A percentile compares a stretch with the other conserved stretches of the same genome.
Evolutionary conservation across 2,113 vertebrate genomes (phyloP).

Genomic region (Megalops atlanticus): DNA sequence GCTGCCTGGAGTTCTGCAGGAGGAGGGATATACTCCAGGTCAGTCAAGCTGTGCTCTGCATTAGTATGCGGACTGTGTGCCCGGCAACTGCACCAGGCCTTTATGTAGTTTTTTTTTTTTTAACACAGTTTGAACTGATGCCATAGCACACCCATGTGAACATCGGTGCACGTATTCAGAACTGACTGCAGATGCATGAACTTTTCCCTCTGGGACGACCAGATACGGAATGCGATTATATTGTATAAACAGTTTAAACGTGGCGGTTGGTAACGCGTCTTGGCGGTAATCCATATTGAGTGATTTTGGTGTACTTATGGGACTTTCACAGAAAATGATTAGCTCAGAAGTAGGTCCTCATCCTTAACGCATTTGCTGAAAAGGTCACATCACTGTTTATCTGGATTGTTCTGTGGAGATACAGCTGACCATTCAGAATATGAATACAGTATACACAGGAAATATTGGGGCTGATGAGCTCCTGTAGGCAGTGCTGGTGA

Average conservation of each 20-base stretch:
- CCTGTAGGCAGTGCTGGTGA: no score
- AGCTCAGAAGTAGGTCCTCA: conserved; percentile 11
- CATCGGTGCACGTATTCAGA: neutral
- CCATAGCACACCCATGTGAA: neutral
- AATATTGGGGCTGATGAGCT: no score
- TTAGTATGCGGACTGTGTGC: neutral
- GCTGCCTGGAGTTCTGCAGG: neutral
- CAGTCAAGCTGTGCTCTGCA: neutral
- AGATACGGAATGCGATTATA: neutral
- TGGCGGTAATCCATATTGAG: conserved; percentile 2
- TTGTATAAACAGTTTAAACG: conserved; percentile 19
- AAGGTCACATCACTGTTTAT: conserved; percentile 16
- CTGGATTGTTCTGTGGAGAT: neutral
- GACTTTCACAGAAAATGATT: conserved; percentile 12
- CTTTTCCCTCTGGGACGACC: neutral
- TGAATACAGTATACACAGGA: neutral
- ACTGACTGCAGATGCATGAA: neutral
- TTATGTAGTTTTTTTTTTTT: conserved; percentile 8
- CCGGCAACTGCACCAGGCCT: neutral
- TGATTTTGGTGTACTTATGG: neutral
- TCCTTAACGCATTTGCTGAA: neutral
- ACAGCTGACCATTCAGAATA: neutral
- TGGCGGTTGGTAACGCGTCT: neutral
- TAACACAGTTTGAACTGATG: neutral
- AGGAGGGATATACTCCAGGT: neutral